A percentile compares a stretch with the other conserved stretches of the same genome.
Conservation (phyloP, 2,113 vertebrate genomes). For the Antechinus stuartii region DNA sequence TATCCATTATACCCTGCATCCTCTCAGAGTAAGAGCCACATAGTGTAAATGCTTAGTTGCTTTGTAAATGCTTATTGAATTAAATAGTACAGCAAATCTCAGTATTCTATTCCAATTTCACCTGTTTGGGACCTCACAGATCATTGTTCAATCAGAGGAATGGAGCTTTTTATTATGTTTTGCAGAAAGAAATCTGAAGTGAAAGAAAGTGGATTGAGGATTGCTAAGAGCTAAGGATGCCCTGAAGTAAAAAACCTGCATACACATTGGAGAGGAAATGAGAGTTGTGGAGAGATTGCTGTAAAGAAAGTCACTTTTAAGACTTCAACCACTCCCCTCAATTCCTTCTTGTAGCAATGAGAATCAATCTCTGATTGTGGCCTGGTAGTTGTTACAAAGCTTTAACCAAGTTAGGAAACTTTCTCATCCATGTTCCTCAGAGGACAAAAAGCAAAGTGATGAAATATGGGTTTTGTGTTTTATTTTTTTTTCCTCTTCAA, state of each 20-base stretch:
- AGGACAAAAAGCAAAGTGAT: conserved; percentile 57
- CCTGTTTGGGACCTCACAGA: neutral
- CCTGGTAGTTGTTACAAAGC: conserved; percentile 52
- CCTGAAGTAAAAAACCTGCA: conserved; percentile 26
- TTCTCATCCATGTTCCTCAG: conserved; percentile 49
- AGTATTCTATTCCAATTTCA: conserved; percentile 15
- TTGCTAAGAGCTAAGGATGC: conserved; percentile 26
- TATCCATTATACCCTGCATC: neutral
- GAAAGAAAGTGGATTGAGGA: conserved; percentile 45
- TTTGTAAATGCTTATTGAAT: neutral
- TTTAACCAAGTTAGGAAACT: conserved; percentile 45
- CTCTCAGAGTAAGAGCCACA: neutral
- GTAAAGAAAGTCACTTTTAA: conserved; percentile 51
- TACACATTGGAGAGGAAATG: conserved; percentile 6
- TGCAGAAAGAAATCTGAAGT: conserved; percentile 41
- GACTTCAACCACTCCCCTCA: neutral
- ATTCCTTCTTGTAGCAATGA: conserved; percentile 21
- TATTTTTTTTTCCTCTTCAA: conserved; percentile 31
- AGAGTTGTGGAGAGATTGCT: neutral
- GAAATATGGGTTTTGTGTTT: neutral
- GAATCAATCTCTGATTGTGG: conserved; percentile 11
- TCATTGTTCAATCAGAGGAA: conserved; percentile 21
- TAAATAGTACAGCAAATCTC: neutral
- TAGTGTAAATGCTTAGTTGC: neutral
- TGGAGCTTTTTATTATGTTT: conserved; percentile 3